Evolutionary conservation across 92 coral and sea anemone species (phyloP), one percentile per base, ranked within the genome.

Genomic region (Ricordea florida): DNA sequence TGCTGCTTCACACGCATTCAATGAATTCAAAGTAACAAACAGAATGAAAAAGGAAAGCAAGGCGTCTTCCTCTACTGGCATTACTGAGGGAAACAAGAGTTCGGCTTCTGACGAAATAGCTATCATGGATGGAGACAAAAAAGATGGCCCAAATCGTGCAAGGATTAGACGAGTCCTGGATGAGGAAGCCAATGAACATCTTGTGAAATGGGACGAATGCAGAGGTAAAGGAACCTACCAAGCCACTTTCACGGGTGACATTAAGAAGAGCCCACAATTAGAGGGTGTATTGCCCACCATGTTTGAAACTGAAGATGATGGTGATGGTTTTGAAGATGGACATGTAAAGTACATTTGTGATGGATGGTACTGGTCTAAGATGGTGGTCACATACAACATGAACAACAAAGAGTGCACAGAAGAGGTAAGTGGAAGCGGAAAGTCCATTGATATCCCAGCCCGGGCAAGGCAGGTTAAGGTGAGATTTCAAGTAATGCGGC

Each of bases 321-420:
- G 1, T 7, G 49, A 43, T 53, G 18, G 1, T 25, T 23, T 1
- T 0, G 33, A 23, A 15, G 43, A 38, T 5, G 73, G 84, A 1
- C 30, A 46, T 13, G 59, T 80, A 18, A 56, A 44, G 5, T 80
- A 80, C 58, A 74, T 74, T 4, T 74, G 87, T 5, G 27, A 68
- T 3, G 87, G 91, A 0, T 2, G 0, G 2, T 86, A 87, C 87
- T 0, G 1, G 18, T 80, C 87, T 8, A 86, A 75, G 69, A 80
- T 86, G 83, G 40, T 80, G 24, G 69, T 80, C 38, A 50, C 35
- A 14, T 86, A 22, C 38, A 6, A 34, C 20, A 15, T 41, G 11
- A 28, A 57, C 10, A 30, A 34, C 10, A 2, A 51, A 33, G 0
- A 22, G 55, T 21, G 26, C n/a, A 73, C 63, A 11, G 0, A 50